Evolutionary conservation across 2,797 vertebrate genomes (phyloP).

Genomic region (Alfaro cultratus): DNA sequence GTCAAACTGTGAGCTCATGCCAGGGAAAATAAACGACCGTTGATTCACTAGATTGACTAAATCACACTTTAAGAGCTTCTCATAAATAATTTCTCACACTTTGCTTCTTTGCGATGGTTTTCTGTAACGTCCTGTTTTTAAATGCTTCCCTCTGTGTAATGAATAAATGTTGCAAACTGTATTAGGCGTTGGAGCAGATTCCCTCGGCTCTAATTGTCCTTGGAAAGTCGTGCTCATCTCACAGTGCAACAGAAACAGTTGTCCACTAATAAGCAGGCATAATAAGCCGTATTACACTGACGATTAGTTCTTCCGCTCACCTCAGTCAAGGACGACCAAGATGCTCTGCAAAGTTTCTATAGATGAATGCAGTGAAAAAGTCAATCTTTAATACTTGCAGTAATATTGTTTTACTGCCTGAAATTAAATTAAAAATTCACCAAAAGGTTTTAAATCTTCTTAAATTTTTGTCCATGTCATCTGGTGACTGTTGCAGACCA

Average conservation of each 20-base stretch:
- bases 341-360: constrained; percentile 25
- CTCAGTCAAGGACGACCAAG: constrained; percentile 50
- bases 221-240: constrained; percentile 48
- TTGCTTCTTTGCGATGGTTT: constrained; percentile 7
- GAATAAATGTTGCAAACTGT: constrained; percentile 45
- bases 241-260: constrained; percentile 33
- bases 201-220: constrained; percentile 65
- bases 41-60: too few species aligned
- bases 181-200: constrained; percentile 46
- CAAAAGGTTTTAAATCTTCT: neutral
- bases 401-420: neutral
- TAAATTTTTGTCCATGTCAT: neutral
- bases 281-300: constrained; percentile 53
- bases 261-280: constrained; percentile 55
- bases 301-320: constrained; percentile 30
- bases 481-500: neutral
- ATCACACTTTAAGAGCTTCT: neutral
- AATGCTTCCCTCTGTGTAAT: constrained; percentile 37
- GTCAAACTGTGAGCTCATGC: too few species aligned
- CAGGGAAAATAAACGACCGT: too few species aligned
- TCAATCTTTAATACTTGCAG: neutral
- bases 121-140: constrained; percentile 17
- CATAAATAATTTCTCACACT: constrained; percentile 2
- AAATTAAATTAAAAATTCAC: neutral
- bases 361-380: constrained; percentile 23